Percentiles rank a stretch among this genome's conserved stretches.
These are phyloP conservation scores for Selenia dentaria DNA, from an alignment of 2,888 invertebrate genomes.

Conservation along the genomic window DNA sequence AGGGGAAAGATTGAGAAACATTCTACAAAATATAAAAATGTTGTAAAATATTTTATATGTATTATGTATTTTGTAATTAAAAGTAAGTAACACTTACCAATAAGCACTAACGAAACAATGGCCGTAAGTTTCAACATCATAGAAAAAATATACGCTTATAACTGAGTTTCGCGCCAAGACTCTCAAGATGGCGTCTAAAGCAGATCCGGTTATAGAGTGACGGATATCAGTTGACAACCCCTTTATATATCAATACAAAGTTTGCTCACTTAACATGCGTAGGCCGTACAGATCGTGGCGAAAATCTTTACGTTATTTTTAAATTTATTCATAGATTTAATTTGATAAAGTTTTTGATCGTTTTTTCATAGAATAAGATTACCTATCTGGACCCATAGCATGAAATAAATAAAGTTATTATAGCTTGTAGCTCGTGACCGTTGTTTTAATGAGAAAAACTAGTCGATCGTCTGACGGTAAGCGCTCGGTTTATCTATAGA, in stretches of 20 bases:
- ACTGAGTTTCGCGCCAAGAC: slow-evolving; percentile 28
- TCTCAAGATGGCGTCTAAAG: slow-evolving; percentile 47
- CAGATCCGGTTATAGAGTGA: slow-evolving; percentile 45
- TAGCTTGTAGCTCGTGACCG: too few relatives aligned
- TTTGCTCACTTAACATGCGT: slow-evolving; percentile 50
- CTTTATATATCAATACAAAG: slow-evolving; percentile 62
- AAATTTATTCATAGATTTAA: slow-evolving; percentile 11
- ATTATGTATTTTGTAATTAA: too few relatives aligned
- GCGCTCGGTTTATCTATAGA: too few relatives aligned
- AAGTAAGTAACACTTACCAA: slow-evolving; percentile 71
- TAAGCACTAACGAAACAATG: slow-evolving; percentile 65
- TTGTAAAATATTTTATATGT: too few relatives aligned
- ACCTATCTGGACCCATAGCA: too few relatives aligned
- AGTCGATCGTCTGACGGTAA: too few relatives aligned
- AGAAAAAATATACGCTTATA: slow-evolving; percentile 31
- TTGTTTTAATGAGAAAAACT: too few relatives aligned
- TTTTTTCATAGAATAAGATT: not conserved
- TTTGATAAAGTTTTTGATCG: slow-evolving; percentile 2
- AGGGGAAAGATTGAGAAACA: too few relatives aligned
- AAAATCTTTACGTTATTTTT: slow-evolving; percentile 19
- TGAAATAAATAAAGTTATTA: too few relatives aligned
- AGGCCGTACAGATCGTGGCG: slow-evolving; percentile 33
- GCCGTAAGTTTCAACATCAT: slow-evolving; percentile 69
- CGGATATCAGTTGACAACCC: slow-evolving; percentile 28
- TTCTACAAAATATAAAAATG: too few relatives aligned